A percentile compares a stretch with the other conserved stretches of the same genome.
These are phyloP conservation scores for Oenanthe oenanthe DNA, from an alignment of 2,113 vertebrate genomes.

Conservation along the genomic window DNA sequence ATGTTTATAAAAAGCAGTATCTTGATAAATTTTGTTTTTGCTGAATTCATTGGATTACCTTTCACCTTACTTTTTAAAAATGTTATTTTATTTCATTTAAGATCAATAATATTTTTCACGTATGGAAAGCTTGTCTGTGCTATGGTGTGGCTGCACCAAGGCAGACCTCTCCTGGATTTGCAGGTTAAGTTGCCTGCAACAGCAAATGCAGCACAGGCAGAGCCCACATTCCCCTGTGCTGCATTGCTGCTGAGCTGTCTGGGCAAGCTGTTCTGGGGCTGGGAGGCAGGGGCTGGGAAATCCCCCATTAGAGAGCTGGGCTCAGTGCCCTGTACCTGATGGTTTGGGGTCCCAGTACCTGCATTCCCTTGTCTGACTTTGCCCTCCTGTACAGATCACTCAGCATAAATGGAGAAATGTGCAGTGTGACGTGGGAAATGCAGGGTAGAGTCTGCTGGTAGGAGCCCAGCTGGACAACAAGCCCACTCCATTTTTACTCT, in stretches of 20 bases:
- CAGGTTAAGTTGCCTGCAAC: background rate
- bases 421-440: fast-evolving
- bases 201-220: background rate
- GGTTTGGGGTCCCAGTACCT: background rate
- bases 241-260: fast-evolving
- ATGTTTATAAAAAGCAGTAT: background rate
- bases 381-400: background rate
- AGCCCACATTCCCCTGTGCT: background rate
- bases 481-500: background rate
- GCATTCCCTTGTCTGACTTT: background rate
- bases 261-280: fast-evolving
- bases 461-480: background rate
- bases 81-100: background rate
- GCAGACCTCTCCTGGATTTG: background rate
- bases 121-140: background rate
- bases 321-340: background rate
- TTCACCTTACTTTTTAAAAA: background rate
- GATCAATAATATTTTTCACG: background rate
- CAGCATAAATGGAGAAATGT: background rate
- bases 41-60: background rate
- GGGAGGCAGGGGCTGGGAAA: background rate
- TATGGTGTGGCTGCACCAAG: fast-evolving
- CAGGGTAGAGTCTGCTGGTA: background rate
- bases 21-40: background rate
- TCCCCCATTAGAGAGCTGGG: fast-evolving